Evolutionary conservation across 2,888 invertebrate genomes (phyloP).

Genomic region (Priocnemis perturbator): DNA sequence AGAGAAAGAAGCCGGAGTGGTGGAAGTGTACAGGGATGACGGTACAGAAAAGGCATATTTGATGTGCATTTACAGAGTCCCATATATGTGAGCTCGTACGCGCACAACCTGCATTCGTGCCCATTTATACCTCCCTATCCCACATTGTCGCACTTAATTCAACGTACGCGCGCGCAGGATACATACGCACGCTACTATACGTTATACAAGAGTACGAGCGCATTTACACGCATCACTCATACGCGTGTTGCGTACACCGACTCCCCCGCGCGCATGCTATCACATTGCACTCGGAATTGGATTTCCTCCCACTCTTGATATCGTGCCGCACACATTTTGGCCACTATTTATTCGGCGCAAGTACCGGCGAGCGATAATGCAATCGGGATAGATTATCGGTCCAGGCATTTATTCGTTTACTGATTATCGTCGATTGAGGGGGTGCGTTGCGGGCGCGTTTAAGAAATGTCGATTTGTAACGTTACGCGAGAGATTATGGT

Average conservation of each 20-base stretch:
- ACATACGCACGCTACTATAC: neutral
- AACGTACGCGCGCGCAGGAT: neutral
- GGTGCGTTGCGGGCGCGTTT: too few relatives aligned
- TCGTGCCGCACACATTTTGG: constrained; percentile 40
- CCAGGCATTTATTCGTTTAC: constrained; percentile 53
- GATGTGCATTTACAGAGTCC: constrained; percentile 52
- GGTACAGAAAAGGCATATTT: constrained; percentile 52
- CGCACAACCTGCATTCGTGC: neutral
- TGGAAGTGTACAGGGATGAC: constrained; percentile 18
- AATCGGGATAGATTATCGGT: constrained; percentile 48
- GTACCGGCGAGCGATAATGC: constrained; percentile 49
- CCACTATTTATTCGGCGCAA: constrained; percentile 46
- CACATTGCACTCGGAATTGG: constrained; percentile 33
- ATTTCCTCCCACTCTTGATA: constrained; percentile 24
- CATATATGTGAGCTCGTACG: neutral
- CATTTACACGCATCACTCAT: neutral
- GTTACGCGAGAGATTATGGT: too few relatives aligned
- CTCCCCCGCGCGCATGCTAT: neutral
- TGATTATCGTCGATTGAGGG: constrained; percentile 13
- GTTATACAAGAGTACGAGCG: too few relatives aligned
- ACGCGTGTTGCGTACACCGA: constrained; percentile 27
- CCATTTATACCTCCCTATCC: neutral
- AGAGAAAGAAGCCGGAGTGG: neutral
- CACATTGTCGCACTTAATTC: neutral
- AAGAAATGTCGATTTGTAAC: too few relatives aligned